A percentile compares a stretch with the other conserved stretches of the same genome.
Evolutionary conservation across 1,140 invertebrate genomes (phyloP).

Genomic region (Elysia chlorotica): DNA sequence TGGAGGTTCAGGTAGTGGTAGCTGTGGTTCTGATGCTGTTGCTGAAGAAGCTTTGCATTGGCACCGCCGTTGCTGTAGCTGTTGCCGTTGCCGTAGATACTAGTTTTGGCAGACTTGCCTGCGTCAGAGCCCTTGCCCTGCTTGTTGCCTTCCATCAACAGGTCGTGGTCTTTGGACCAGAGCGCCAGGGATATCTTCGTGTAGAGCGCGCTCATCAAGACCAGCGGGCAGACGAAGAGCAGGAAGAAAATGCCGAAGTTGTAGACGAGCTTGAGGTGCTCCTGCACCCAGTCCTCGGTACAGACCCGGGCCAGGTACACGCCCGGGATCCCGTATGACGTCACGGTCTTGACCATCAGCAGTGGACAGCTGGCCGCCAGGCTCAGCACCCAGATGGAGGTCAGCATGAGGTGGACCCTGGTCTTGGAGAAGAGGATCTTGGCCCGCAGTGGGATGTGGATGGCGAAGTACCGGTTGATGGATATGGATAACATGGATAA

Average conservation of each 20-base stretch:
- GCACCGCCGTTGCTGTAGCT: no score
- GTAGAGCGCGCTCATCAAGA: constrained; percentile 83
- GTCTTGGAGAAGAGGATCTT: constrained; percentile 41
- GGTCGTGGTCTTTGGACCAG: constrained; percentile 74
- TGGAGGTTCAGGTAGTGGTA: no score
- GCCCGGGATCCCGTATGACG: constrained; percentile 24
- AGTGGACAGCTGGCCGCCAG: constrained; percentile 31
- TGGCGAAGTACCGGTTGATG: constrained; percentile 53
- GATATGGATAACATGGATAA: constrained; percentile 55
- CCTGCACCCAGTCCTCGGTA: constrained; percentile 31
- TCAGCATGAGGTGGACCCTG: constrained; percentile 34
- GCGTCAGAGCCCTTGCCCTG: no score
- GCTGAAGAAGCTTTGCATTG: no score
- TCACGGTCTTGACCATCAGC: constrained; percentile 36
- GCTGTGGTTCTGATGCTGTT: no score
- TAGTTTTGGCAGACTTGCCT: no score
- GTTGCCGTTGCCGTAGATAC: no score
- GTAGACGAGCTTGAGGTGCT: constrained; percentile 60
- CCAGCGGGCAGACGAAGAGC: constrained; percentile 76
- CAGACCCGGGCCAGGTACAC: constrained; percentile 32
- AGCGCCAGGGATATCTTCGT: constrained; percentile 80
- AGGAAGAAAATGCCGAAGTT: constrained; percentile 72
- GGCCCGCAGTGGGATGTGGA: constrained; percentile 38
- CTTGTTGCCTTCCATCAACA: constrained; percentile 15
- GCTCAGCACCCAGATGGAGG: constrained; percentile 35